These are phyloP conservation scores for Halocaridina rubra DNA, from an alignment of 2,888 invertebrate species.

Conservation along the genomic window DNA sequence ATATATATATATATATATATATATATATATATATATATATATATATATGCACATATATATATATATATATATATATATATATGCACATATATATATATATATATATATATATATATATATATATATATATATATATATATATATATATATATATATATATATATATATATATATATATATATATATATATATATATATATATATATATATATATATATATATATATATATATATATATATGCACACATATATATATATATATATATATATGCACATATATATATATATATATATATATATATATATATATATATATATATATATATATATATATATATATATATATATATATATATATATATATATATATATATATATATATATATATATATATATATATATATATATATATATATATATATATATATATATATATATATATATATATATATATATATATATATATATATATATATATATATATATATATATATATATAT, in stretches of 20 bases:
- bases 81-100: background rate
- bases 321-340: background rate
- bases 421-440: background rate
- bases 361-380: background rate
- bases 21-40: background rate
- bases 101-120: background rate
- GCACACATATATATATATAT: background rate
- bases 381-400: background rate
- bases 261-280: background rate
- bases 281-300: background rate
- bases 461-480: background rate
- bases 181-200: slow-evolving; percentile 10
- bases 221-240: slow-evolving; percentile 3
- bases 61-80: background rate
- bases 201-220: slow-evolving; percentile 2
- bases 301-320: background rate
- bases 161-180: slow-evolving; percentile 10
- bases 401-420: background rate
- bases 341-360: background rate
- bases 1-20: background rate
- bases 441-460: background rate
- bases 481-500: background rate
- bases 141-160: slow-evolving; percentile 14
- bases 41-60: background rate
- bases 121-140: background rate